Evolutionary conservation across 2,113 vertebrate genomes (phyloP).

Genomic region (Recurvirostra avosetta): DNA sequence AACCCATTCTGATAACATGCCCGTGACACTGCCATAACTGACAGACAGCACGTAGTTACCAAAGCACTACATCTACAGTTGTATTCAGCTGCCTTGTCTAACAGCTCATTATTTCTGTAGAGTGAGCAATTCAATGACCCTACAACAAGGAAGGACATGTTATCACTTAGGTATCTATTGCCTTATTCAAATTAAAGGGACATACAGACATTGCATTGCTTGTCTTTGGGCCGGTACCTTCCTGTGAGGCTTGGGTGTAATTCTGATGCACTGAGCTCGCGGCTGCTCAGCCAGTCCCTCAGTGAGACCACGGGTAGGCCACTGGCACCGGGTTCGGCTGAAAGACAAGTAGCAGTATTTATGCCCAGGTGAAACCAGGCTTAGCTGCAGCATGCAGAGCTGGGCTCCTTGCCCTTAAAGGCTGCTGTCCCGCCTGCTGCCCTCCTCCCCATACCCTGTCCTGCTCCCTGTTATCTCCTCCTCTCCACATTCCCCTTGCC

Average conservation of each 20-base stretch:
- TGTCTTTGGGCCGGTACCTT: not conserved
- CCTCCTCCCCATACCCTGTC: not conserved
- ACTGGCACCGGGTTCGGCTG: not conserved
- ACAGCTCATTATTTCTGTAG: not conserved
- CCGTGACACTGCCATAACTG: accelerated
- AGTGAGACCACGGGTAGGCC: not conserved
- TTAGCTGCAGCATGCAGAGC: not conserved
- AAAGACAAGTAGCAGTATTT: not conserved
- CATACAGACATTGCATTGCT: not conserved
- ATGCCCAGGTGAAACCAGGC: not conserved
- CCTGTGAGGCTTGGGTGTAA: not conserved
- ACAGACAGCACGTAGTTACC: not conserved
- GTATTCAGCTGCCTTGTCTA: not conserved
- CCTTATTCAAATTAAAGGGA: not conserved
- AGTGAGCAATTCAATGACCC: not conserved
- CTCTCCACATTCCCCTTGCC: not conserved
- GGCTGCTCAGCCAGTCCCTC: not conserved
- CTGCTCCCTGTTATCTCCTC: not conserved
- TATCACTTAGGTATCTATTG: not conserved
- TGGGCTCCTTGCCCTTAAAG: not conserved
- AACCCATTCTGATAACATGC: not conserved
- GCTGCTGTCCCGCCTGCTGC: not conserved
- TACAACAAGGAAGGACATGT: not conserved
- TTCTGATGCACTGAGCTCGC: accelerated
- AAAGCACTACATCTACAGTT: not conserved